A percentile compares a stretch with the other conserved stretches of the same genome.
Conservation (phyloP, 2,888 invertebrate genomes). For the Melangyna quadrimaculata region DNA sequence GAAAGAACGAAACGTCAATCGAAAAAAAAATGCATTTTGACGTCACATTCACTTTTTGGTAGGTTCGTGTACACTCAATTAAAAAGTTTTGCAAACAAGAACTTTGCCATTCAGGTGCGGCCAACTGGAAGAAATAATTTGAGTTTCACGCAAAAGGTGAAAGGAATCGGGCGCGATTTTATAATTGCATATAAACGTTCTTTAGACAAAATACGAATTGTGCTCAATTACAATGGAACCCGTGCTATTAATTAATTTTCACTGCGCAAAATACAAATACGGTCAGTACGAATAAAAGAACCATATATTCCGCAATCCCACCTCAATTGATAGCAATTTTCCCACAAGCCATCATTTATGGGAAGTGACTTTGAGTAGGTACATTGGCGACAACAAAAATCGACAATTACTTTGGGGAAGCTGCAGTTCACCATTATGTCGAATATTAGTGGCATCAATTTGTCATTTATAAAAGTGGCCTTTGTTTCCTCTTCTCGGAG, state of each 20-base stretch:
- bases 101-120: conserved; percentile 51
- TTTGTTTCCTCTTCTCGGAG: conserved; percentile 48
- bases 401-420: conserved; percentile 51
- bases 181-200: conserved; percentile 60
- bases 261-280: conserved; percentile 50
- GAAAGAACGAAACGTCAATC: conserved; percentile 34
- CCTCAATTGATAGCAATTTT: conserved; percentile 65
- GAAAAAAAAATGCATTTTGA: conserved; percentile 49
- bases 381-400: conserved; percentile 21
- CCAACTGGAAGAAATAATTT: conserved; percentile 57
- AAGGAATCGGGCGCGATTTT: conserved; percentile 66
- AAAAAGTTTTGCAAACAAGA: conserved; percentile 70
- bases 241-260: conserved; percentile 70
- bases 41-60: conserved; percentile 9
- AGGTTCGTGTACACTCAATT: conserved; percentile 53
- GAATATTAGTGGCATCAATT: conserved; percentile 70
- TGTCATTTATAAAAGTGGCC: conserved; percentile 71
- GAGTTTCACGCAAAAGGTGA: conserved; percentile 69
- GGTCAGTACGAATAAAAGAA: conserved; percentile 43
- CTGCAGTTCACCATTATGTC: conserved; percentile 59
- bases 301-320: conserved; percentile 57
- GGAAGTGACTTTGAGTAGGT: conserved; percentile 1
- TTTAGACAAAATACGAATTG: conserved; percentile 26
- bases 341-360: conserved; percentile 58
- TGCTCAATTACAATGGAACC: conserved; percentile 47